Evolutionary conservation across 2,888 invertebrate genomes (phyloP), one percentile per base, ranked within the genome.

Genomic region (Lasioglossum figueresi): DNA sequence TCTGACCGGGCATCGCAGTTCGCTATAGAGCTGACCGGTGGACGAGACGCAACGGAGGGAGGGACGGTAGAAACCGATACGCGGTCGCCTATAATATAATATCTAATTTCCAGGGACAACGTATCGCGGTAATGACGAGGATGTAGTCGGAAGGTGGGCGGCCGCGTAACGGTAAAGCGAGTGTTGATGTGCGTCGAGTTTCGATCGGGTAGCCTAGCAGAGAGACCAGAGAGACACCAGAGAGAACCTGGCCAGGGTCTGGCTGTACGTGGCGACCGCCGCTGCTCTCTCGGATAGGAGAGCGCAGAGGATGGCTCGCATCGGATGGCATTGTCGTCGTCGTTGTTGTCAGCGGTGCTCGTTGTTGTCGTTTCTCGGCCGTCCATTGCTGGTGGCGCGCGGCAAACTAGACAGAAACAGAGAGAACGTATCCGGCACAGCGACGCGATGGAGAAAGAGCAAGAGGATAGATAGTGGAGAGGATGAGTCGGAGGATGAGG

Each of bases 361-460:
- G 91, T 90, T 92, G 91, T 92, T 92, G 93, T 93, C 92, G 91
- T 93, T 93, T 92, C 92, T 93, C 90, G 88, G 82, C 85, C 90
- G 91, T 89, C 89, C 89, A 89, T 76, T 88, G 84, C 79, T 81
- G 56, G 70, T 77, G 73, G 63, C 56, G 63, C 31, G 63, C 80
- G 66, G 23, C 75, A 71, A 75, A 72, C 83, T 43, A 75, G n/a
- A 23, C 56, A 56, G 76, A 73, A n/a, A 56, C n/a, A 56, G 56
- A 56, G n/a, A 12, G 56, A 56, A 56, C 56, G 56, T 56, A n/a
- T 52, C 56, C 56, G 23, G 23, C 56, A n/a, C 12, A n/a, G 1
- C 12, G 56, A 56, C 12, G 27, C n/a, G 56, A 56, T 12, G 27
- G 70, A 27, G 31, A 68, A 34, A 68, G 66, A 34, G 34, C 16